A percentile compares a stretch with the other conserved stretches of the same genome.
Conservation (phyloP, 2,113 vertebrate genomes). For the Gadus chalcogrammus region DNA sequence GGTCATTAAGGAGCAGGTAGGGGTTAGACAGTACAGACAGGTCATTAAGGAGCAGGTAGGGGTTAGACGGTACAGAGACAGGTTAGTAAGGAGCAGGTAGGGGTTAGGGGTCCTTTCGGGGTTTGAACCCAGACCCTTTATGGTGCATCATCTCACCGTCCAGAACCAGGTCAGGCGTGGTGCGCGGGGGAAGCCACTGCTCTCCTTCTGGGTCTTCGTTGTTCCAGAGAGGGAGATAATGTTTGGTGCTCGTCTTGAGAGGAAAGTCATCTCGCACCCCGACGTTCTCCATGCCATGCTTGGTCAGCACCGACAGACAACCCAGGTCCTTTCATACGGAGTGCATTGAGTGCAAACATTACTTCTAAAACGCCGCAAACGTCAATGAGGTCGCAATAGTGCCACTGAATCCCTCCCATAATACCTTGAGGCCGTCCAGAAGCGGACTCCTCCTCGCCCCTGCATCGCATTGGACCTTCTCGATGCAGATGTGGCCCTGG, state of each 20-base stretch:
- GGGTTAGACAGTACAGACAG: too few species aligned
- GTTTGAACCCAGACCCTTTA: neutral
- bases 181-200: constrained; percentile 65
- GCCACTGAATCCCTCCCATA: too few species aligned
- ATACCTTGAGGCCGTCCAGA: neutral
- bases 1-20: too few species aligned
- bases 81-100: too few species aligned
- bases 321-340: constrained; percentile 7
- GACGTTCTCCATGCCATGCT: constrained; percentile 22
- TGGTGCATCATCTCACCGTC: constrained; percentile 69
- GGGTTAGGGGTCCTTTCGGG: neutral
- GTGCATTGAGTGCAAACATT: too few species aligned
- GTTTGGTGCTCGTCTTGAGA: constrained; percentile 67
- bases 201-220: constrained; percentile 84
- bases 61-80: too few species aligned
- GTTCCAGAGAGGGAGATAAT: constrained; percentile 88
- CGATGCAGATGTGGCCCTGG: constrained; percentile 73
- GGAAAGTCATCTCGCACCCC: constrained; percentile 55
- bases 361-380: too few species aligned
- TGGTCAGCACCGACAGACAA: constrained; percentile 51
- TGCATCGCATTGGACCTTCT: constrained; percentile 52
- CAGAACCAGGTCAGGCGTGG: constrained; percentile 54
- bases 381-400: too few species aligned
- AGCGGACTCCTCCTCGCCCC: neutral
- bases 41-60: too few species aligned